Evolutionary conservation across 1,140 invertebrate species (phyloP).

Genomic region (Periplaneta americana): DNA sequence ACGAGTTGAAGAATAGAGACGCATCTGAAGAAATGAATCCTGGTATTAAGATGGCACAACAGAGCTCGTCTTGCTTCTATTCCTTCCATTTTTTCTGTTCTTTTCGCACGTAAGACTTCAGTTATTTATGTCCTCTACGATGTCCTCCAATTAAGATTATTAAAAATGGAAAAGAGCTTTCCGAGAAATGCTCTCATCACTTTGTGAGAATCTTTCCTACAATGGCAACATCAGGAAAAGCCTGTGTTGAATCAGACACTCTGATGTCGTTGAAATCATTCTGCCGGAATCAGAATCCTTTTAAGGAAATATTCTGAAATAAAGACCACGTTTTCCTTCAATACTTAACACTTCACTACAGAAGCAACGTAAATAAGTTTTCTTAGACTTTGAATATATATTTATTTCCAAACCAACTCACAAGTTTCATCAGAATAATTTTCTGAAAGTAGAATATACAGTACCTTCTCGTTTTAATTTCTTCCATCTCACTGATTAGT

Average conservation of each 20-base stretch:
- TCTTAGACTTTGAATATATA: no score
- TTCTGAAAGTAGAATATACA: no score
- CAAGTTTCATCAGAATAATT: no score
- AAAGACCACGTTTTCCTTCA: neutral
- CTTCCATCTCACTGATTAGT: no score
- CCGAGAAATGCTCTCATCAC: neutral
- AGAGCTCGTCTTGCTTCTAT: neutral
- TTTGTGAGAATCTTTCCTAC: neutral
- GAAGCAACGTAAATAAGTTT: no score
- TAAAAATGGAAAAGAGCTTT: neutral
- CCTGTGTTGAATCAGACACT: neutral
- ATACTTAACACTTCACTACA: neutral
- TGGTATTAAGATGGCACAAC: neutral
- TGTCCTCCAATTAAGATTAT: neutral
- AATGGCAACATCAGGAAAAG: neutral
- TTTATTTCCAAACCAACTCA: no score
- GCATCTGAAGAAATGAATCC: neutral
- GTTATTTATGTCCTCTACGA: neutral
- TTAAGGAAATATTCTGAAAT: neutral
- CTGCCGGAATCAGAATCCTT: neutral
- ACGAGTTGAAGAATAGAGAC: neutral
- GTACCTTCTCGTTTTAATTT: no score
- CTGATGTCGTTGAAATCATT: neutral
- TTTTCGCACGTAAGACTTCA: neutral
- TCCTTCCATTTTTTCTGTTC: neutral